Conservation (phyloP, 2,113 vertebrate species). For the Piprites chloris region DNA sequence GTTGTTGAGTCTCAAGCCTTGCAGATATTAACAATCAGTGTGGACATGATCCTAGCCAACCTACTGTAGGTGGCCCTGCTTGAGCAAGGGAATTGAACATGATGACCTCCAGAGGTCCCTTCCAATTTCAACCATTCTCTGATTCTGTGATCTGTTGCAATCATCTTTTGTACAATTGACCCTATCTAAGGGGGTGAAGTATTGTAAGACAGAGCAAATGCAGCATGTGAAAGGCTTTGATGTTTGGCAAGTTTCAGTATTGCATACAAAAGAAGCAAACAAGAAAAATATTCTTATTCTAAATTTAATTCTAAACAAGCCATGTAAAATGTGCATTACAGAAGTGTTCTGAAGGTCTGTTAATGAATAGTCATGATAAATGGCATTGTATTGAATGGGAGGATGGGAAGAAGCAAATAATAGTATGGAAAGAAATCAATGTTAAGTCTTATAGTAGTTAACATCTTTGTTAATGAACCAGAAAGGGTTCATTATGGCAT, state of each 20-base stretch:
- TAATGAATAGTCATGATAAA: neutral
- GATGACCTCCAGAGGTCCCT: neutral
- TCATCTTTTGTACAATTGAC: neutral
- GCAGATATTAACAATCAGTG: neutral
- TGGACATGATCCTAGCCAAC: neutral
- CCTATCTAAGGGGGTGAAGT: neutral
- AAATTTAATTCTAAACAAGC: neutral
- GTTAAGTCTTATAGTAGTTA: neutral
- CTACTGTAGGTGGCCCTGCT: neutral
- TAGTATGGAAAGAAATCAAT: neutral
- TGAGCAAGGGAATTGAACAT: neutral
- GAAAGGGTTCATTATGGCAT: neutral
- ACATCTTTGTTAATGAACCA: constrained; percentile 14
- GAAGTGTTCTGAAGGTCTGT: neutral
- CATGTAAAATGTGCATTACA: neutral
- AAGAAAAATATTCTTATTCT: neutral
- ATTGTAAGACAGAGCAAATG: neutral
- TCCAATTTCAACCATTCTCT: neutral
- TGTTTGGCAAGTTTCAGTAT: neutral
- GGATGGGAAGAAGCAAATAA: neutral
- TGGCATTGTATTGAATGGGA: neutral
- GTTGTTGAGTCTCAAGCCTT: neutral
- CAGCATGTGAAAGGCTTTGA: neutral
- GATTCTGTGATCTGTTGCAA: neutral
- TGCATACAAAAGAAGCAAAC: neutral